These are phyloP conservation scores for Drosophila emarginata DNA, from an alignment of 2,888 invertebrate species.

Conservation along the genomic window DNA sequence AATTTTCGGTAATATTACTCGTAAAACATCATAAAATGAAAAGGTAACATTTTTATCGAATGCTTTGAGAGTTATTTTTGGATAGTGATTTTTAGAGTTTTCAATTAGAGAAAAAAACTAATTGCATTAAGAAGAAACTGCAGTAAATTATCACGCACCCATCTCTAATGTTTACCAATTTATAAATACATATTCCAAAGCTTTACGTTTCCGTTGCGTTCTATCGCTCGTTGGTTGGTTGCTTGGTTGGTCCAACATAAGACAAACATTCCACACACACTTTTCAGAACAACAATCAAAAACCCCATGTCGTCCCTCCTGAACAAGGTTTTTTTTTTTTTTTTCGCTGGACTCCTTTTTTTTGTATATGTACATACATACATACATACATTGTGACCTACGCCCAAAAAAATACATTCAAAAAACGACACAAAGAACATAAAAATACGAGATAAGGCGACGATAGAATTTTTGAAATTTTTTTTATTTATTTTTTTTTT, in stretches of 20 bases:
- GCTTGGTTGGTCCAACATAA: constrained; percentile 46
- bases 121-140: neutral
- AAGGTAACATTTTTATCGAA: no score
- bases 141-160: neutral
- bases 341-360: constrained; percentile 22
- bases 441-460: neutral
- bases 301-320: constrained; percentile 82
- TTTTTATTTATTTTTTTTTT: constrained; percentile 6
- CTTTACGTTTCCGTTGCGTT: constrained; percentile 50
- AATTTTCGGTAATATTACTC: no score
- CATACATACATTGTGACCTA: neutral
- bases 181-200: neutral
- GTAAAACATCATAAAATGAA: no score
- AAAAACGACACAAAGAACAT: neutral
- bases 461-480: constrained; percentile 12
- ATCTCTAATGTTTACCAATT: neutral
- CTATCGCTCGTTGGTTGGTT: constrained; percentile 47
- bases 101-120: no score
- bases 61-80: no score
- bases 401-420: neutral
- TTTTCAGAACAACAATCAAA: constrained; percentile 26
- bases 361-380: no score
- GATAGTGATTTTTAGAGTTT: no score
- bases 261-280: constrained; percentile 7
- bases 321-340: constrained; percentile 39